Evolutionary conservation across 2,113 vertebrate genomes (phyloP).

Genomic region (Uropsilus gracilis): DNA sequence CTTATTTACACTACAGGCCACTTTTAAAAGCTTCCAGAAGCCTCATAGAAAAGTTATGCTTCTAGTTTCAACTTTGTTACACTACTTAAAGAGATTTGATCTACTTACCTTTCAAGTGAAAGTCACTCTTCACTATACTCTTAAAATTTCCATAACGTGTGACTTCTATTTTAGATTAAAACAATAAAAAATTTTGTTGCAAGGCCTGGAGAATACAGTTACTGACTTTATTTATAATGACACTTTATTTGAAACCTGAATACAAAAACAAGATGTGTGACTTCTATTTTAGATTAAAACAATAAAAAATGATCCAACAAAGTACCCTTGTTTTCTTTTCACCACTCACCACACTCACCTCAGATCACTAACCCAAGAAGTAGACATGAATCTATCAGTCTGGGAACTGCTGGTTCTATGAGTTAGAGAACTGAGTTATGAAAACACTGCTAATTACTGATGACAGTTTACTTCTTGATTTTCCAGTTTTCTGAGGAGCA

Average conservation of each 20-base stretch:
- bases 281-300: not conserved
- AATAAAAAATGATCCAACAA: not conserved
- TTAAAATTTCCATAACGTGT: not conserved
- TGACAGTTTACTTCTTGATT: not conserved
- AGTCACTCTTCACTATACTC: not conserved
- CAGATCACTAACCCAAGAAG: not conserved
- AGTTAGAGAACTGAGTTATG: not conserved
- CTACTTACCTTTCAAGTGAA: not conserved
- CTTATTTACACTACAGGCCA: too few species aligned
- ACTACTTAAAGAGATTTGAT: not conserved
- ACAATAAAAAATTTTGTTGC: not conserved
- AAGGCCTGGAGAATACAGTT: not conserved
- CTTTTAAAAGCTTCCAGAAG: not conserved
- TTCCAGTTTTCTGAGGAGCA: not conserved
- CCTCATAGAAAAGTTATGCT: not conserved
- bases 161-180: not conserved
- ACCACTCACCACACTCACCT: not conserved
- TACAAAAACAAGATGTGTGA: too few species aligned
- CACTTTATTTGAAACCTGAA: not conserved
- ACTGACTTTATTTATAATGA: conserved; percentile 34
- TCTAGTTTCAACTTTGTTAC: not conserved
- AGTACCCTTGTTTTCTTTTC: not conserved
- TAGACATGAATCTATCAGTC: not conserved
- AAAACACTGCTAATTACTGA: not conserved
- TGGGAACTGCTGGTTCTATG: not conserved